Evolutionary conservation across 2,797 vertebrate genomes (phyloP).

Genomic region (Macropodus opercularis): DNA sequence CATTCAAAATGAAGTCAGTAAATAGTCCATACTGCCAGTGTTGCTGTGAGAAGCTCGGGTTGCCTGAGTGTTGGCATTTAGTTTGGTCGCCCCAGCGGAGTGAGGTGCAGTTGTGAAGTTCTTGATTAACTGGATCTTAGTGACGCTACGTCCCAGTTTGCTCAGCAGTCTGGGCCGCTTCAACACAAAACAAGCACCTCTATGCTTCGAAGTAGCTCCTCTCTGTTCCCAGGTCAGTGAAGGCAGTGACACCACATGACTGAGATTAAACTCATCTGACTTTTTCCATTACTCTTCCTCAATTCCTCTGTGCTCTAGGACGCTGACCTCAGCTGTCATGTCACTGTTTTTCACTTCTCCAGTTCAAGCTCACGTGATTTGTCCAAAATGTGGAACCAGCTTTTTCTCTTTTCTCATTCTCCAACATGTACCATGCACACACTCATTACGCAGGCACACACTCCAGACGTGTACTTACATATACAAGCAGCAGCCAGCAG

Average conservation of each 20-base stretch:
- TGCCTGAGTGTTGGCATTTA: slow-evolving; percentile 46
- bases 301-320: slow-evolving; percentile 54
- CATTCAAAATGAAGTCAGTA: slow-evolving; percentile 8
- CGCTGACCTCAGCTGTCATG: slow-evolving; percentile 42
- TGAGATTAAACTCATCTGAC: slow-evolving; percentile 19
- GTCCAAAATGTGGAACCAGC: not conserved
- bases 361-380: slow-evolving; percentile 40
- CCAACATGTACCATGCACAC: not conserved
- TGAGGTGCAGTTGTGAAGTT: slow-evolving; percentile 18
- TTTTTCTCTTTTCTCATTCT: not conserved
- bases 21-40: no score
- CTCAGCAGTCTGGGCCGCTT: not conserved
- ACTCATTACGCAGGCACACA: not conserved
- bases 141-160: slow-evolving; percentile 14
- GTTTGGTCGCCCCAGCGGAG: slow-evolving; percentile 28
- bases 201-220: not conserved
- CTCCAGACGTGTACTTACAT: slow-evolving; percentile 81
- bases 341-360: slow-evolving; percentile 71
- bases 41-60: slow-evolving; percentile 7
- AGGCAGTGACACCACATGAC: not conserved
- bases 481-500: slow-evolving; percentile 90
- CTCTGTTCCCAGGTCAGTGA: not conserved
- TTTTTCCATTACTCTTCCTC: slow-evolving; percentile 19
- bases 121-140: no score
- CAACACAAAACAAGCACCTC: not conserved